Evolutionary conservation across 2,113 vertebrate species (phyloP).

Genomic region (Fukomys damarensis): DNA sequence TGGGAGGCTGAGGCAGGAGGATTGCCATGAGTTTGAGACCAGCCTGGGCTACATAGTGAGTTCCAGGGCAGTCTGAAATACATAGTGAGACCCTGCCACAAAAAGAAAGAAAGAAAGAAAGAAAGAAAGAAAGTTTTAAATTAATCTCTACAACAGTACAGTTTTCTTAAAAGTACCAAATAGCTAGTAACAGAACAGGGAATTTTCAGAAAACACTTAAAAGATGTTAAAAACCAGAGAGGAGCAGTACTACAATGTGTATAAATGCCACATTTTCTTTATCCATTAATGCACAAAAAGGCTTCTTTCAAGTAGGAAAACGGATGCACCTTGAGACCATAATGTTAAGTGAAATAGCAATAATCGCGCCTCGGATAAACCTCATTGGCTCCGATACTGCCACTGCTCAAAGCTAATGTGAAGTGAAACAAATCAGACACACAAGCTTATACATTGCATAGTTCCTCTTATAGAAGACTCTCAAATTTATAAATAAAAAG

Average conservation of each 20-base stretch:
- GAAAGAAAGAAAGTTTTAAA: neutral
- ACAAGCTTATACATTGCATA: neutral
- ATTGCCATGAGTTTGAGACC: no score
- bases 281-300: neutral
- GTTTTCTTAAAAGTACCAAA: neutral
- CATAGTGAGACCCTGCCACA: no score
- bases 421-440: neutral
- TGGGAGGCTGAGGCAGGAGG: no score
- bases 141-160: neutral
- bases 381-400: no score
- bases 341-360: neutral
- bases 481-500: neutral
- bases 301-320: neutral
- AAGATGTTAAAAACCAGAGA: neutral
- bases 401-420: no score
- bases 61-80: no score
- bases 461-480: neutral
- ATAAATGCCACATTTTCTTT: neutral
- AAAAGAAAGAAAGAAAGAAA: no score
- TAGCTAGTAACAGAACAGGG: neutral
- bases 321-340: neutral
- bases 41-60: no score
- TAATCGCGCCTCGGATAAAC: no score
- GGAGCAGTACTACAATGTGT: neutral
- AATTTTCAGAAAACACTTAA: neutral